These are phyloP conservation scores for Pimpla rufipes DNA, from an alignment of 2,888 invertebrate species.

Conservation along the genomic window DNA sequence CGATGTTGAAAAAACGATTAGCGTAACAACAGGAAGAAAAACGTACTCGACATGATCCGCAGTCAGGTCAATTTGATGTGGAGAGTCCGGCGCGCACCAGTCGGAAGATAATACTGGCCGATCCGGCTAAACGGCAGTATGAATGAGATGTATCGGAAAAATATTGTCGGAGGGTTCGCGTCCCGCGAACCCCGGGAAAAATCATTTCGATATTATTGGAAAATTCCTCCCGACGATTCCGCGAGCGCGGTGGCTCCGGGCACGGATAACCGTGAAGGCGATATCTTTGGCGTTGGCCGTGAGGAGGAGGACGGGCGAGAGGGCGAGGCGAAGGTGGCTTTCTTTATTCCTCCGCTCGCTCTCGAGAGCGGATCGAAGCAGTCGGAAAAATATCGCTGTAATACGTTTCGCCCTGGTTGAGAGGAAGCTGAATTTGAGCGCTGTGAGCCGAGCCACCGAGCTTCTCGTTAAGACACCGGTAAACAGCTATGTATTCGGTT, in stretches of 20 bases:
- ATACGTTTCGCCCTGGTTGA: background rate
- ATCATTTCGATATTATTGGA: slow-evolving; percentile 64
- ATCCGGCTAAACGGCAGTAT: slow-evolving; percentile 37
- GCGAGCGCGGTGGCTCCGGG: background rate
- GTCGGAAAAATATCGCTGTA: slow-evolving; percentile 19
- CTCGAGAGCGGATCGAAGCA: background rate
- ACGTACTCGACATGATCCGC: background rate
- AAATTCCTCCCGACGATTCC: slow-evolving; percentile 51
- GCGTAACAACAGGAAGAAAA: background rate
- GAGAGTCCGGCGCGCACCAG: background rate
- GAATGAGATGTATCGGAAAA: slow-evolving; percentile 59
- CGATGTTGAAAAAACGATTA: background rate
- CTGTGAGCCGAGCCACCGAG: background rate
- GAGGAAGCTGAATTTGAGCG: background rate
- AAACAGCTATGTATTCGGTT: too few relatives aligned
- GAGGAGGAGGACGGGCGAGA: background rate
- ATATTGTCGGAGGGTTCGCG: slow-evolving; percentile 38
- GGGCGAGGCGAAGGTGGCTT: slow-evolving; percentile 5
- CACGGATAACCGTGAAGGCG: slow-evolving; percentile 19
- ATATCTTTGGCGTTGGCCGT: slow-evolving; percentile 39
- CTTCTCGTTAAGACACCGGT: too few relatives aligned
- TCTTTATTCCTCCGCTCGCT: slow-evolving; percentile 9
- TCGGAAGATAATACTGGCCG: slow-evolving; percentile 16
- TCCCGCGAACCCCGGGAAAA: slow-evolving; percentile 37
- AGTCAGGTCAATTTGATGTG: background rate